Evolutionary conservation across 2,888 invertebrate genomes (phyloP).

Genomic region (Blastobasis lacticolella): DNA sequence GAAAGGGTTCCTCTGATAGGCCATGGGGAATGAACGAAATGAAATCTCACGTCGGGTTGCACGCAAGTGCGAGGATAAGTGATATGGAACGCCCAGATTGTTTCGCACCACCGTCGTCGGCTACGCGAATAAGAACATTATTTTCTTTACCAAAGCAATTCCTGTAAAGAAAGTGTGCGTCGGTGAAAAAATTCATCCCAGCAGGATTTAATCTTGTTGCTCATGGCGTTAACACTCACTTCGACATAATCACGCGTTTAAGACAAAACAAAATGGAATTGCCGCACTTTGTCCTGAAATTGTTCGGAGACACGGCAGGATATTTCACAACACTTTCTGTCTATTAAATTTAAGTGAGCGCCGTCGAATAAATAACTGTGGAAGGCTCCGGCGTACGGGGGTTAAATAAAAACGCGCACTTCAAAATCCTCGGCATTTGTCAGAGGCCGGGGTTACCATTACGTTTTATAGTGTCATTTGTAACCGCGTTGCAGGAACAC

Average conservation of each 20-base stretch:
- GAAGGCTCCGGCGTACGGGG: no score
- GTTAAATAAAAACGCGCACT: neutral
- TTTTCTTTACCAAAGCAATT: no score
- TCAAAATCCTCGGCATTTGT: slow-evolving; percentile 20
- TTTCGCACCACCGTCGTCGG: no score
- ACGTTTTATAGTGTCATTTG: slow-evolving; percentile 27
- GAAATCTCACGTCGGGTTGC: neutral
- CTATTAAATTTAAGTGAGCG: no score
- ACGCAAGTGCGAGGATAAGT: slow-evolving; percentile 1
- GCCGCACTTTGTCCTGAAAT: neutral
- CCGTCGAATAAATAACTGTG: no score
- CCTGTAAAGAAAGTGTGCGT: no score
- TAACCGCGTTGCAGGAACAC: slow-evolving; percentile 9
- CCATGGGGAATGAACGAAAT: slow-evolving; percentile 9
- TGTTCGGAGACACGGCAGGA: neutral
- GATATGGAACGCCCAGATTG: neutral
- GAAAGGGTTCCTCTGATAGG: slow-evolving; percentile 23
- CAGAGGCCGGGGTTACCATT: slow-evolving; percentile 24
- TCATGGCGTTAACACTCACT: neutral
- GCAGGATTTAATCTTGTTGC: neutral
- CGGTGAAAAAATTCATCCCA: no score
- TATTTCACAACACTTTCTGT: neutral
- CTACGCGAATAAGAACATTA: no score
- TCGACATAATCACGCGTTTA: neutral
- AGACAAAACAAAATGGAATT: neutral